phyloP scores from a whole-genome alignment of 2,113 vertebrate genomes.

The Oryzias woworae region DNA sequence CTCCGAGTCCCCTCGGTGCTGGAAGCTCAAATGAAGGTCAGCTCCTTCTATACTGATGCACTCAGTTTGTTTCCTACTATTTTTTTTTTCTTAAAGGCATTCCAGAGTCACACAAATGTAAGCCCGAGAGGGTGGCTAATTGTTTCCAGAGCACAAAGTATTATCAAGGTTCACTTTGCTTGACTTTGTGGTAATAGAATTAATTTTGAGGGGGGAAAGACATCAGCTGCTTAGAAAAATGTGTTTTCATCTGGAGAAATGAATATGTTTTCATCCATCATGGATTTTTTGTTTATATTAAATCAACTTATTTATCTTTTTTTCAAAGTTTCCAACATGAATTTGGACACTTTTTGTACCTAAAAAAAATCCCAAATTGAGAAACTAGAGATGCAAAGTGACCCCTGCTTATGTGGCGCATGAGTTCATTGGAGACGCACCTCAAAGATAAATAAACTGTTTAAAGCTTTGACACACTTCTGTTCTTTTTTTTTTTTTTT shows the following conservation, averaged over 20 bases:
- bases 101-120: constrained; percentile 63
- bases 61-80: constrained; percentile 21
- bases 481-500: no score
- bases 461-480: no score
- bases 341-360: no score
- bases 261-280: constrained; percentile 28
- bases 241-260: constrained; percentile 40
- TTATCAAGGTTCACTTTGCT: constrained; percentile 61
- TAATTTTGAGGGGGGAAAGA: neutral
- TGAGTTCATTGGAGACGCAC: neutral
- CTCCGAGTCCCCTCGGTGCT: constrained; percentile 46
- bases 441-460: no score
- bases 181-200: constrained; percentile 42
- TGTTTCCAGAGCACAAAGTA: constrained; percentile 71
- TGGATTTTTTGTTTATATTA: constrained; percentile 1
- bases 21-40: constrained; percentile 68
- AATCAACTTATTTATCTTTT: constrained; percentile 19
- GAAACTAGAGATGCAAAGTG: neutral
- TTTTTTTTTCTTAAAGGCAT: constrained; percentile 25
- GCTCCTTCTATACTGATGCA: constrained; percentile 33
- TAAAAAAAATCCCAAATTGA: no score
- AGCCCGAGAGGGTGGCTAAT: constrained; percentile 73
- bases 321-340: neutral
- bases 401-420: neutral
- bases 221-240: constrained; percentile 11